Base-by-base conservation (phyloP, 1,140 invertebrate genomes). In the Calephelis nemesis region DNA sequence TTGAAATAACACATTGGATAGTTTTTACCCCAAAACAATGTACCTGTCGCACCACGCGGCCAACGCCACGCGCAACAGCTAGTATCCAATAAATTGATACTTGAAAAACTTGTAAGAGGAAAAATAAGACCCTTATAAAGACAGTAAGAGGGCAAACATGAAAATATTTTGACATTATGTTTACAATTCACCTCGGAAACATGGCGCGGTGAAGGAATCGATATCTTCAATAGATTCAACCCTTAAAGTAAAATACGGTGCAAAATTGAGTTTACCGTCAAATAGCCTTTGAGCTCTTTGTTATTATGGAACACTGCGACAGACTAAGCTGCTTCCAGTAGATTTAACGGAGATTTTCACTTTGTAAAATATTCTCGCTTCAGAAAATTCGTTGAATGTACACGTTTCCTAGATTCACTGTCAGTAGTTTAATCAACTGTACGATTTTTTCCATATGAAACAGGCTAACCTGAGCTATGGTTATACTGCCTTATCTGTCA, bases 181-280 rank as follows among this genome's bases (percentile, higher is more conserved):
- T 58, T 58, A 58, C 52, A 39, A 58, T 58, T 58, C 52, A 58
- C 39, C 52, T 58, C 11, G 5, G 52, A 13, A 58, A 58, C 19
- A 58, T 58, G 52, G 15, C 30, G 19, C 52, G 11, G 19, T 58
- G 11, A 19, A 7, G 19, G 30, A 58, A 58, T 54, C 52, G 10
- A 54, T 54, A 54, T 54, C 52, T 54, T 13, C 15, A 19, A 52
- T 52, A 52, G 49, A 52, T 52, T n/a, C 52, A 13, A 54, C 52
- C 52, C 15, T 54, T 15, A 54, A 54, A 54, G 52, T 54, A 54
- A 54, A 54, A 54, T 54, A 54, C 15, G 52, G 15, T 19, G 52
- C 52, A 54, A 54, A 54, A 54, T 54, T 54, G 52, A 54, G 52
- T 54, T 54, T 54, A 54, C 52, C 10, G 52, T 54, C 52, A 54